phyloP scores from a whole-genome alignment of 2,888 invertebrate genomes.

The Amblyteles armatorius region DNA sequence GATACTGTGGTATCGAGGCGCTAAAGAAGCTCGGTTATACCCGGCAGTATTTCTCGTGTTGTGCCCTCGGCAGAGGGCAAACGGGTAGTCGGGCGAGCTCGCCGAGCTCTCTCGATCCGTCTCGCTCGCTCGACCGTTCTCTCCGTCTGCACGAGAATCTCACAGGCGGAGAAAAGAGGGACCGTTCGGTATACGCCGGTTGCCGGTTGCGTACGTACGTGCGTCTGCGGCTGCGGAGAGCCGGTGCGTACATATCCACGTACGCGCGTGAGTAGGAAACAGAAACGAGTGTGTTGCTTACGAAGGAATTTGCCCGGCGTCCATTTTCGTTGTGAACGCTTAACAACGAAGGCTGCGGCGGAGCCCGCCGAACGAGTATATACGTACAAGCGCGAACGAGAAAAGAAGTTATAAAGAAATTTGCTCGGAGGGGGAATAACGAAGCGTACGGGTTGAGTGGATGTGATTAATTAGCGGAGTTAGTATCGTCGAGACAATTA shows the following conservation, averaged over 20 bases:
- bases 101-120: not conserved
- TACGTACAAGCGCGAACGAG: not conserved
- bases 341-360: not conserved
- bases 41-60: conserved; percentile 19
- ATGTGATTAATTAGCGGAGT: conserved; percentile 43
- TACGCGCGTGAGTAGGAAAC: conserved; percentile 69
- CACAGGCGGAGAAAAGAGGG: conserved; percentile 26
- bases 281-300: conserved; percentile 59
- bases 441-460: conserved; percentile 26
- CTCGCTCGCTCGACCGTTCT: not conserved
- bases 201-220: conserved; percentile 40
- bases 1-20: not conserved
- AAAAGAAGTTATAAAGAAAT: conserved; percentile 51
- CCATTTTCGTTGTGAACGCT: conserved; percentile 56
- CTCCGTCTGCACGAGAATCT: conserved; percentile 20
- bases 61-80: conserved; percentile 24
- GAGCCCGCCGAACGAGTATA: not conserved
- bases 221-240: conserved; percentile 23
- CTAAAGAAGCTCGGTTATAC: not conserved
- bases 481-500: not conserved
- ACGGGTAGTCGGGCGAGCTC: conserved; percentile 19
- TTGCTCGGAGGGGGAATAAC: conserved; percentile 12
- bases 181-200: conserved; percentile 7
- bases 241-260: conserved; percentile 19
- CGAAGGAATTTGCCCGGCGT: conserved; percentile 64